Percentiles rank a stretch among this genome's conserved stretches.
Evolutionary conservation across 2,888 invertebrate species (phyloP).

Genomic region (Rhamnusium bicolor): DNA sequence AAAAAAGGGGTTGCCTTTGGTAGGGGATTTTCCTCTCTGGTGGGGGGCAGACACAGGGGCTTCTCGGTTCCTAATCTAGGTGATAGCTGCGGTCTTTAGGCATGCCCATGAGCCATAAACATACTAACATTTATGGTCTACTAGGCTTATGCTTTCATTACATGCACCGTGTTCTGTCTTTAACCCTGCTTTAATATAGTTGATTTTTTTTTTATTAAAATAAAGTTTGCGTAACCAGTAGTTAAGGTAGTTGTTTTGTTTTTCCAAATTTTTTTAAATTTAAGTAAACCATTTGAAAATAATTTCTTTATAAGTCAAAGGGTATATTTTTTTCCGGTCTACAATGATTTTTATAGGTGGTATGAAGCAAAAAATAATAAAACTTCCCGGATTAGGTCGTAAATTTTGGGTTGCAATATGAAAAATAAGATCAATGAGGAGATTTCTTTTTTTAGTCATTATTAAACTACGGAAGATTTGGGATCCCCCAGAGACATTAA

Average conservation of each 20-base stretch:
- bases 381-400: too few relatives aligned
- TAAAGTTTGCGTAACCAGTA: not conserved
- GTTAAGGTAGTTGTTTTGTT: not conserved
- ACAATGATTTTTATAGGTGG: too few relatives aligned
- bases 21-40: constrained; percentile 73
- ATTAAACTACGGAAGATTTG: too few relatives aligned
- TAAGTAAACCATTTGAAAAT: not conserved
- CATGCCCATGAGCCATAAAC: constrained; percentile 39
- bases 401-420: too few relatives aligned
- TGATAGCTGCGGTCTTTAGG: constrained; percentile 68
- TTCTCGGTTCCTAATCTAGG: constrained; percentile 95
- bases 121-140: constrained; percentile 43
- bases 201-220: not conserved
- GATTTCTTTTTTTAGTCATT: too few relatives aligned
- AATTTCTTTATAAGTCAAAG: too few relatives aligned
- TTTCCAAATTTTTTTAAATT: not conserved
- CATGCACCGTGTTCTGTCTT: constrained; percentile 25
- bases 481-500: too few relatives aligned
- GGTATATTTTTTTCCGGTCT: too few relatives aligned
- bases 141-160: constrained; percentile 27
- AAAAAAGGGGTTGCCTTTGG: constrained; percentile 84
- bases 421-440: too few relatives aligned
- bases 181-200: constrained; percentile 37
- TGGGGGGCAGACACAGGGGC: constrained; percentile 80
- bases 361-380: too few relatives aligned